Evolutionary conservation across 1,140 invertebrate genomes (phyloP), one percentile per base, ranked within the genome.

Genomic region (Steinernema khuongi): DNA sequence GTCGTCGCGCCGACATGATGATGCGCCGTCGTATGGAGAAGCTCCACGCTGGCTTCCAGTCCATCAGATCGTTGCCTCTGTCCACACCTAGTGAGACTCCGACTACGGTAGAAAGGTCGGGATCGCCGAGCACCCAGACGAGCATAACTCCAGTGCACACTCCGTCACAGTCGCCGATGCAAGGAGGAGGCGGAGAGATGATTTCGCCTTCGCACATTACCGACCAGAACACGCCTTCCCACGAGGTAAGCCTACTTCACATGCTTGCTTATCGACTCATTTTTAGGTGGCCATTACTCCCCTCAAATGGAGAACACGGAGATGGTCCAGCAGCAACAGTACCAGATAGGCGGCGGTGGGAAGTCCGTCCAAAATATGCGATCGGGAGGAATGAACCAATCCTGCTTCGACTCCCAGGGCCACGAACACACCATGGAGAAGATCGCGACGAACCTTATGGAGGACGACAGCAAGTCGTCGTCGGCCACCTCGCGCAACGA

Each of bases 361-460:
- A 44, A 33, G 31, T 31, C 33, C 28, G 19, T 30, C 1, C 19
- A 22, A 1, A n/a, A n/a, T n/a, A n/a, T n/a, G n/a, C n/a, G n/a
- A n/a, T n/a, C n/a, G n/a, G n/a, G n/a, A n/a, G n/a, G 30, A 70
- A n/a, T 99, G 33, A 99, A 96, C 89, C 91, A 93, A 75, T 90
- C 89, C 43, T 99, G 96, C 88, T 94, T 94, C 89, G 91, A 95
- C 84, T 94, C 93, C 88, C 92, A 94, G 79, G 91, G 92, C 43
- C 97, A 99, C 90, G 91, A 90, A 72, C 97, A 99, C 88, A 92
- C 91, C 82, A 97, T 99, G 96, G 95, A 97, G 81, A 95, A 93
- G 89, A 68, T 85, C 28, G 69, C 7, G 2, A 72, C 28, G 89
- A 97, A 94, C 78, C 90, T 96, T 79, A 94, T 95, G 87, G 88